phyloP scores from a whole-genome alignment of 2,797 vertebrate genomes.

The Rhyacichthys aspro region DNA sequence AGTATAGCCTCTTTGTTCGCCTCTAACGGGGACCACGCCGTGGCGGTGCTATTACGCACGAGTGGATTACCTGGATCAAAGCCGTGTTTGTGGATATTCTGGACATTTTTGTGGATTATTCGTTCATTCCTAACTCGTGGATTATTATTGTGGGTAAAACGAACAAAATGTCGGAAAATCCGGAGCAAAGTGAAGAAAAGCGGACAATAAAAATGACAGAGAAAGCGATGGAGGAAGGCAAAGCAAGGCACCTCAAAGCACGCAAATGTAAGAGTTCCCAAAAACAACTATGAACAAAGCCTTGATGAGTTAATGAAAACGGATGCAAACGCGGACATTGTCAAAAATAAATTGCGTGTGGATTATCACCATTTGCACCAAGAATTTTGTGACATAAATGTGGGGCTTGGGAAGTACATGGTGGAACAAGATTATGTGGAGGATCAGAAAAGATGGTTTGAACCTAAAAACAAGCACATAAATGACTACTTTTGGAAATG shows the following conservation, averaged over 20 bases:
- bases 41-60: neutral
- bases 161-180: neutral
- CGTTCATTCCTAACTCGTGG: neutral
- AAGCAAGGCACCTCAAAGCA: neutral
- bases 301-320: neutral
- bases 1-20: neutral
- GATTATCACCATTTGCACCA: neutral
- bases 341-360: neutral
- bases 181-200: neutral
- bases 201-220: neutral
- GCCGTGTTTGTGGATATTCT: neutral
- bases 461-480: no score
- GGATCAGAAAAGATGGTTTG: conserved; percentile 1
- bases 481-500: neutral
- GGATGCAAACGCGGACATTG: neutral
- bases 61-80: neutral
- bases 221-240: neutral
- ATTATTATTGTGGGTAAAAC: neutral
- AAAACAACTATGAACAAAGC: neutral
- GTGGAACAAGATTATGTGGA: neutral
- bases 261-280: neutral
- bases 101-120: neutral
- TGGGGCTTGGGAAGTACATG: neutral
- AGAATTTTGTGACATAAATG: neutral
- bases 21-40: neutral